Base-by-base conservation (phyloP, 2,888 invertebrate genomes). In the Ferrisia virgata region DNA sequence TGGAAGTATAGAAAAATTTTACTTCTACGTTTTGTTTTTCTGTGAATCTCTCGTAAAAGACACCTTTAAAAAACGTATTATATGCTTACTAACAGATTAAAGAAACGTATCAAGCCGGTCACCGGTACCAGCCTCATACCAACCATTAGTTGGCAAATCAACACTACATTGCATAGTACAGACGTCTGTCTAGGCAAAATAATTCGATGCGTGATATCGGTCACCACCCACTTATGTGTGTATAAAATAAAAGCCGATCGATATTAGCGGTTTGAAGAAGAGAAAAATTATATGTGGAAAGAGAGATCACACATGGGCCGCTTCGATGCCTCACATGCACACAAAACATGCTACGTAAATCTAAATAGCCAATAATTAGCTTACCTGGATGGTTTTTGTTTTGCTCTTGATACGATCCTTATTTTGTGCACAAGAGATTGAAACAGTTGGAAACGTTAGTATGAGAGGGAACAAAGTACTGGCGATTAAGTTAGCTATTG, bases 151-250 rank as follows among this genome's bases (percentile, higher is more conserved):
- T 81, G 58, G 81, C 80, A 58, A 81, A 81, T 81, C 58, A 64
- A 2, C 72, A 36, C 36, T n/a, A 15, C 31, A 9, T 64, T 22
- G 69, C 82, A 82, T 64, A 82, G n/a, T n/a, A n/a, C n/a, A n/a
- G n/a, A n/a, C n/a, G n/a, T n/a, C n/a, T 69, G 82, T 82, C 82
- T 82, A 36, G 64, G 82, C 64, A 39, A 82, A 82, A 82, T 82
- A 33, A 64, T 82, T 82, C 58, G 82, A 82, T 82, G 82, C 82
- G 82, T 82, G 82, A 69, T 82, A 82, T 82, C 82, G 82, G 82
- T 69, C 82, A 82, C 82, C 82, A 82, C 82, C 82, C 82, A 82
- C 64, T 82, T 82, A 82, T 28, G 39, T 18, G 28, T 9, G 33
- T 58, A 58, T 81, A 53, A 81, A 81, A 81, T 82, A 58, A 82